phyloP scores from a whole-genome alignment of 2,888 invertebrate species.

The Zygogramma bicolorata region DNA sequence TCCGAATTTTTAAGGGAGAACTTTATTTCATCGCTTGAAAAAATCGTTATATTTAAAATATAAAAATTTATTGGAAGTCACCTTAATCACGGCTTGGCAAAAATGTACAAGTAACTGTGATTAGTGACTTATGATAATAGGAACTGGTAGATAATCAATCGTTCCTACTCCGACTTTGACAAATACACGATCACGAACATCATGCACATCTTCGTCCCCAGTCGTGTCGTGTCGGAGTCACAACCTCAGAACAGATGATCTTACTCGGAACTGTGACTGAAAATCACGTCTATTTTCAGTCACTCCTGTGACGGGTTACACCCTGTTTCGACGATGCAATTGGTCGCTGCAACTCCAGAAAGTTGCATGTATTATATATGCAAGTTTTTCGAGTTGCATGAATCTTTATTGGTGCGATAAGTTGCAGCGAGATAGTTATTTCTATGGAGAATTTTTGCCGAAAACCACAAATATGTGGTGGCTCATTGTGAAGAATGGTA shows the following conservation, averaged over 20 bases:
- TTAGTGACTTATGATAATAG: not conserved
- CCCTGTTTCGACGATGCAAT: no score
- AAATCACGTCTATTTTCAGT: not conserved
- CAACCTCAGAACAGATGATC: no score
- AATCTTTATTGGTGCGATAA: no score
- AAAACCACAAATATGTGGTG: no score
- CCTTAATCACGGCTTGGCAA: not conserved
- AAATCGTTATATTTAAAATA: not conserved
- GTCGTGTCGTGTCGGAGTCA: not conserved
- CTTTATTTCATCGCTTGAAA: not conserved
- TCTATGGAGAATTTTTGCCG: no score
- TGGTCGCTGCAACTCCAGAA: no score
- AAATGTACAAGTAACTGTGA: no score
- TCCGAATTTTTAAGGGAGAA: not conserved
- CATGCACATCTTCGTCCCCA: not conserved
- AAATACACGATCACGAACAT: not conserved
- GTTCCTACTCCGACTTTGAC: not conserved
- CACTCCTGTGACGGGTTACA: not conserved
- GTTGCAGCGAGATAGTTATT: no score
- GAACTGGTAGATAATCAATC: not conserved
- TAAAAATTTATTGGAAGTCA: not conserved
- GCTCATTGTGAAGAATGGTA: no score
- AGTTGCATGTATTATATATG: no score
- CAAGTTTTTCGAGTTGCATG: no score
- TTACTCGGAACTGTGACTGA: not conserved